Conservation (phyloP, 1,140 invertebrate species). For the Caenorhabditis brenneri region DNA sequence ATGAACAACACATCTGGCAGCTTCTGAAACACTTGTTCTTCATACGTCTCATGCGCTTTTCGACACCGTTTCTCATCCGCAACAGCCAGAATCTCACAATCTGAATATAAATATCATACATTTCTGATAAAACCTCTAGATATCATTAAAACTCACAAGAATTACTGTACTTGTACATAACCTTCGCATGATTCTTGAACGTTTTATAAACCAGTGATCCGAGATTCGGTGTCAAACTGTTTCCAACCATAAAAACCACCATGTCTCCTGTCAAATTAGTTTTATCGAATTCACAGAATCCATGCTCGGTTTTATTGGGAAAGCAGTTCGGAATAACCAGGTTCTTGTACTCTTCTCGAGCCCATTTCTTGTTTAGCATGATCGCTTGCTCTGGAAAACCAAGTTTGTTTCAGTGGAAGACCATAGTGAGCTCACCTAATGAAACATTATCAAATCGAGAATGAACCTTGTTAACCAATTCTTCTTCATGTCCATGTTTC, state of each 20-base stretch:
- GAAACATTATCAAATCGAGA: background rate
- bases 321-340: conserved; percentile 16
- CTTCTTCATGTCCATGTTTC: background rate
- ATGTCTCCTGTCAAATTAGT: background rate
- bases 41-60: background rate
- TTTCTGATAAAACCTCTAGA: background rate
- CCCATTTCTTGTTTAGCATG: conserved; percentile 20
- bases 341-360: conserved; percentile 17
- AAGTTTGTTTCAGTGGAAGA: too few species aligned
- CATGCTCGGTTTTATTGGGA: conserved; percentile 33
- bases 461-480: background rate
- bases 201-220: conserved; percentile 5
- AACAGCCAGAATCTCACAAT: background rate
- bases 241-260: conserved; percentile 11
- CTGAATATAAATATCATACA: too few species aligned
- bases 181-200: conserved; percentile 6
- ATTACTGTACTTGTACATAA: conserved; percentile 28
- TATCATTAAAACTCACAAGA: background rate
- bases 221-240: conserved; percentile 15
- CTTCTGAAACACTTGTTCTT: background rate
- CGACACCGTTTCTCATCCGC: background rate
- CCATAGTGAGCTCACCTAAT: background rate
- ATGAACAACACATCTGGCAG: conserved; percentile 16
- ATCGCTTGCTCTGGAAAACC: conserved; percentile 23
- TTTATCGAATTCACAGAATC: conserved; percentile 28